Evolutionary conservation across 2,888 invertebrate genomes (phyloP), one percentile per base, ranked within the genome.

Genomic region (Orthosia cruda): DNA sequence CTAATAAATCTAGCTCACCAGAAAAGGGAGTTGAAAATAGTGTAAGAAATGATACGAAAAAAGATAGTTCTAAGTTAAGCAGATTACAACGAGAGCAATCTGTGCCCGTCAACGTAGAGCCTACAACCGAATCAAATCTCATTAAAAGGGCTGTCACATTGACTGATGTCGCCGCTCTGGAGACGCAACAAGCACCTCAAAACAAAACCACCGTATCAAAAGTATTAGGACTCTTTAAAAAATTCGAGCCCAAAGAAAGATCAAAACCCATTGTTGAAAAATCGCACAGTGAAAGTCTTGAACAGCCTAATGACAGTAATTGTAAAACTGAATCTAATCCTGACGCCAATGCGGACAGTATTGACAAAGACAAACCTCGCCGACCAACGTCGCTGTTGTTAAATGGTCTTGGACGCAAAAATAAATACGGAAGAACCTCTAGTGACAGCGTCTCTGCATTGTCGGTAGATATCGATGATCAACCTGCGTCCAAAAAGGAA

Each of bases 141-240:
- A 97, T 98, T 61, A 98, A 98, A 92, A 95, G 98, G 81, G 98
- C 98, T 5, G 98, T 98, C 40, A 98, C 98, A 54, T 97, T 98
- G 26, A 98, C 98, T 83, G 98, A 98, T 87, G 97, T 98, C 72
- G 97, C 97, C 11, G 96, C 95, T 73, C 89, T 97, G 74, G 94
- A 94, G 64, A 93, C 86, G 71, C 92, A 92, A 52, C 95, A 81
- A 74, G 84, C 94, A 47, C 93, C 93, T 32, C 97, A 97, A 62
- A 97, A 97, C 62, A 97, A 97, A 88, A 98, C 97, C 57, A 97
- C 98, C 16, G 98, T 98, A 4, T 98, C 98, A 0, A 98, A 97
- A 90, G 98, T 98, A 61, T 94, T 98, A 74, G 98, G 98, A 0
- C 94, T 98, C 4, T 98, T 98, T 87, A 98, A 98, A 85, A 98